Base-by-base conservation (phyloP, 2,888 invertebrate genomes). In the Scaptomyza parva region DNA sequence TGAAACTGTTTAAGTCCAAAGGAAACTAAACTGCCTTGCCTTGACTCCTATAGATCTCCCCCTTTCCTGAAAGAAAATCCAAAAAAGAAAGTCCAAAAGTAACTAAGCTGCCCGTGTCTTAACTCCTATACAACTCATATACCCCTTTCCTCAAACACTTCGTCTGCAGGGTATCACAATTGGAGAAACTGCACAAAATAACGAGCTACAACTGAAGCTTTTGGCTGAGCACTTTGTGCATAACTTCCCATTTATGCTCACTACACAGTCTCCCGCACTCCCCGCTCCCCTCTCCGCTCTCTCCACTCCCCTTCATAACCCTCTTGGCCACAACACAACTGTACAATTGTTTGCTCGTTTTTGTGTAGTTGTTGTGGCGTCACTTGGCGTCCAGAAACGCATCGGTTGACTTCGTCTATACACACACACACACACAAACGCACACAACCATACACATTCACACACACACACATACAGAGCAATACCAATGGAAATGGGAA, bases 171-270 rank as follows among this genome's bases (percentile, higher is more conserved):
- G 76, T 66, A 61, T 58, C 9, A 30, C 44, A 58, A 52, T 55
- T 58, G 71, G 8, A 58, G 66, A 30, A 76, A 52, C 60, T 63
- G 76, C 82, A 82, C 68, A 81, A 86, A 82, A 82, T 82, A 82
- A 82, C 87, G 85, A 82, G 87, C 80, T 82, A 85, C 82, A 80
- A 65, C 77, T 63, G 70, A 65, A 59, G 79, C 79, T 74, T 54
- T 78, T 62, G 81, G 78, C 82, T 73, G 86, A 86, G 79, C 79
- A 82, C 78, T 84, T 70, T 80, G 84, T 80, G 84, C 81, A 84
- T 80, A 81, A 81, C 85, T 86, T 84, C 30, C 77, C 77, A 76
- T 76, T 77, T 76, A 76, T 74, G 76, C 43, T 28, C 52, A 44
- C 41, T 47, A 22, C 59, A 39, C 22, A 8, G 9, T 12, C 17